Percentiles rank a stretch among this genome's conserved stretches.
Evolutionary conservation across 35 echinoderm and acorn worm genomes (phyloP).

Genomic region (Anneissia japonica): DNA sequence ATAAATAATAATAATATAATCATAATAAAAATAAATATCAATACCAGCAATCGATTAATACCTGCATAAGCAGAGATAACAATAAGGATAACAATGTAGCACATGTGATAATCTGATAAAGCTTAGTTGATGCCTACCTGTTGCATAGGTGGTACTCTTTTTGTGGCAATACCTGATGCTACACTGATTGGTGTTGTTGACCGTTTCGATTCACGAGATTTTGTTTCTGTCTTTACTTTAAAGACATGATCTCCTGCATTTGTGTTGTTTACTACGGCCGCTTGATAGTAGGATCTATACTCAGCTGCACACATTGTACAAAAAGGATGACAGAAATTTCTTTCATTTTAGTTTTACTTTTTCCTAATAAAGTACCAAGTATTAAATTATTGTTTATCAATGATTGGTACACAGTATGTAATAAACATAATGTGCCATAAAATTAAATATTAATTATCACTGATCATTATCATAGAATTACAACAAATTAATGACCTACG

Average conservation of each 20-base stretch:
- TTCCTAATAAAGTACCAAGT: too few relatives aligned
- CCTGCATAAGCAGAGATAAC: too few relatives aligned
- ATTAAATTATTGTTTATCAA: too few relatives aligned
- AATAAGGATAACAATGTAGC: too few relatives aligned
- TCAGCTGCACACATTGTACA: background rate
- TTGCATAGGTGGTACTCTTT: slow-evolving; percentile 58
- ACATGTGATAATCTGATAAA: background rate
- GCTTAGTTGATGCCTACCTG: slow-evolving; percentile 40
- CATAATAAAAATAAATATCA: too few relatives aligned
- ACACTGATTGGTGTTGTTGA: slow-evolving; percentile 68
- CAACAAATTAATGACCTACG: background rate
- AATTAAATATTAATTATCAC: too few relatives aligned
- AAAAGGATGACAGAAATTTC: background rate
- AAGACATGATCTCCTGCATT: background rate
- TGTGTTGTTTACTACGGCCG: background rate
- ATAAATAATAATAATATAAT: too few relatives aligned
- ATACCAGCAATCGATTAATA: too few relatives aligned
- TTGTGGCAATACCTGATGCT: slow-evolving; percentile 79
- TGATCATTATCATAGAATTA: too few relatives aligned
- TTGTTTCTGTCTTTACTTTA: background rate
- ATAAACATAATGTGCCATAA: too few relatives aligned
- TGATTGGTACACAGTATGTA: too few relatives aligned
- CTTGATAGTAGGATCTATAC: background rate
- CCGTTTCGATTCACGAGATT: slow-evolving; percentile 13
- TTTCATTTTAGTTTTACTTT: too few relatives aligned